Evolutionary conservation across 2,888 invertebrate genomes (phyloP).

Genomic region (Cheilosia vulpina): DNA sequence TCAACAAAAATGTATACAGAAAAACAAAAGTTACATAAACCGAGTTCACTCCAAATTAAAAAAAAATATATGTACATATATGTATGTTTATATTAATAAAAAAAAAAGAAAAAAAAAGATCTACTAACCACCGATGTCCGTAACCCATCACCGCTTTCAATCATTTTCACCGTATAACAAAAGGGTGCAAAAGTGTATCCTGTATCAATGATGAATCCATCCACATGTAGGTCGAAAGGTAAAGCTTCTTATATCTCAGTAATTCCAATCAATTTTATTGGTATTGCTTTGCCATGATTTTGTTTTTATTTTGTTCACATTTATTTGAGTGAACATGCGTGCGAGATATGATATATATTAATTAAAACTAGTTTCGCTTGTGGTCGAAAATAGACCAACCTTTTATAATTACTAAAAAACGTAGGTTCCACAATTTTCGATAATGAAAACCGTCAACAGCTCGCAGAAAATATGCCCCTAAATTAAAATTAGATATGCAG

Average conservation of each 20-base stretch:
- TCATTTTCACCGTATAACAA: constrained; percentile 1
- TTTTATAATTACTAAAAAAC: too few species aligned
- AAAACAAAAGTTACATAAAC: constrained; percentile 25
- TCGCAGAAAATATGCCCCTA: too few species aligned
- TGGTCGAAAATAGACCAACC: too few species aligned
- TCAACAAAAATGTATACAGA: too few species aligned
- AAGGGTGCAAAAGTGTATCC: constrained; percentile 6
- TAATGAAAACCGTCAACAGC: too few species aligned
- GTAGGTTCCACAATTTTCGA: too few species aligned
- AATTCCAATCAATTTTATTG: constrained; percentile 65
- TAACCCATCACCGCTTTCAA: not conserved
- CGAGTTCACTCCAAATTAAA: not conserved
- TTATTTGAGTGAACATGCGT: not conserved
- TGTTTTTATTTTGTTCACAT: constrained; percentile 2
- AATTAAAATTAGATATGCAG: too few species aligned
- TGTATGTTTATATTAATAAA: not conserved
- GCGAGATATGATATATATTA: not conserved
- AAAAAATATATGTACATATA: not conserved
- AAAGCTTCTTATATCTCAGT: constrained; percentile 58
- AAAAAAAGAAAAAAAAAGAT: not conserved
- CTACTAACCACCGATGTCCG: not conserved
- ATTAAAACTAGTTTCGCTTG: too few species aligned
- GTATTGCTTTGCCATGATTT: constrained; percentile 33
- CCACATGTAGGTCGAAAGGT: constrained; percentile 23
- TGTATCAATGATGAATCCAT: constrained; percentile 14